Percentiles rank a stretch among this genome's conserved stretches.
These are phyloP conservation scores for Mola mola DNA, from an alignment of 2,113 vertebrate species.

Conservation along the genomic window DNA sequence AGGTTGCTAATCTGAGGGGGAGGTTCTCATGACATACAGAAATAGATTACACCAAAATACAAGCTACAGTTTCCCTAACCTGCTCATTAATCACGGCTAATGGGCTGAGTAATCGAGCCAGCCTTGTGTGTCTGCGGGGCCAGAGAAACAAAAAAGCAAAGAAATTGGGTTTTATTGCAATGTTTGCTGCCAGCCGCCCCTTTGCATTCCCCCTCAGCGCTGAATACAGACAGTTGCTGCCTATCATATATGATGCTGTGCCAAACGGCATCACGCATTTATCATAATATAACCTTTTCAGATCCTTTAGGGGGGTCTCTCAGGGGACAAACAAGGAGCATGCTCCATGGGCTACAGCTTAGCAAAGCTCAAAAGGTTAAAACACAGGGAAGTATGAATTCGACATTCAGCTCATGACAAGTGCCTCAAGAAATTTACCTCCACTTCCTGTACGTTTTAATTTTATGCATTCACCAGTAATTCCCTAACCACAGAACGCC, in stretches of 20 bases:
- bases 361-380: constrained; percentile 53
- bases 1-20: constrained; percentile 39
- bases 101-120: constrained; percentile 55
- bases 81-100: constrained; percentile 68
- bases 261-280: constrained; percentile 61
- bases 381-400: constrained; percentile 51
- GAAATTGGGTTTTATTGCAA: constrained; percentile 42
- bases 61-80: constrained; percentile 56
- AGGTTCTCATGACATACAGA: constrained; percentile 29
- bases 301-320: constrained; percentile 38
- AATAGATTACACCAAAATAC: constrained; percentile 52
- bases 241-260: constrained; percentile 45
- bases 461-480: constrained; percentile 43
- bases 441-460: constrained; percentile 47
- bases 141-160: constrained; percentile 29
- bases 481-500: constrained; percentile 50
- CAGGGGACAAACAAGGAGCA: constrained; percentile 15
- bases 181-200: constrained; percentile 14
- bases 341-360: constrained; percentile 12
- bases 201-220: constrained; percentile 23
- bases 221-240: not conserved
- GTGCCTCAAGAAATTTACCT: constrained; percentile 23
- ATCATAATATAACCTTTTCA: constrained; percentile 71
- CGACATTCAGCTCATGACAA: constrained; percentile 38
- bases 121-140: constrained; percentile 29